Base-by-base conservation (phyloP, 2,888 invertebrate genomes). In the Phragmatobia fuliginosa region DNA sequence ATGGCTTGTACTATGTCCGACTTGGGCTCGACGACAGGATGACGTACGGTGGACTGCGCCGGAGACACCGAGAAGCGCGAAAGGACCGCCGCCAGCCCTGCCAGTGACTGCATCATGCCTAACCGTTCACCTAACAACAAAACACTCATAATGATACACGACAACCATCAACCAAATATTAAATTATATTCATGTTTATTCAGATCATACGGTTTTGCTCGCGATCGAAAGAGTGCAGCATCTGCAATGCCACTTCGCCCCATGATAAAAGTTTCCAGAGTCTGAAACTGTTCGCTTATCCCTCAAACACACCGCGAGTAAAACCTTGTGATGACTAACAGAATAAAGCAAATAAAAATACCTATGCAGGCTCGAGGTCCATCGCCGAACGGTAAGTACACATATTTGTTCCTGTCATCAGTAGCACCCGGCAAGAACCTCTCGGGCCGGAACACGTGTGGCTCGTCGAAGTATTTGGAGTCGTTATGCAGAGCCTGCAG, bases 321-420 rank as follows among this genome's bases (percentile, higher is more conserved):
- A n/a, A 49, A n/a, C n/a, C n/a, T 18, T 41, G n/a, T 49, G 45
- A n/a, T 49, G 0, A n/a, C 7, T 10, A n/a, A n/a, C 2, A n/a
- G 14, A 10, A 32, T 7, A 56, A 64, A 18, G 31, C 11, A n/a
- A 14, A 25, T 28, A 16, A 62, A 82, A 83, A 87, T 73, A 91
- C 92, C 92, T 64, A 92, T 90, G 62, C 92, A 92, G 32, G 89
- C 85, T 1, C 92, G 88, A 2, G 92, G 92, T 25, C 92, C 92
- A 3, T 86, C 86, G 0, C 92, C 92, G 70, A 92, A 93, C 0
- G 93, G 93, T 70, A 92, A 72, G 75, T 91, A 92, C 7, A 90
- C 87, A 56, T 82, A 85, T 69, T 89, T 90, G 61, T 87, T 85
- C 0, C 71, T 76, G 18, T 77, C 70, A 56, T 83, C 77, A 21